Conservation (phyloP, 2,113 vertebrate genomes). For the Urocitellus parryii region DNA sequence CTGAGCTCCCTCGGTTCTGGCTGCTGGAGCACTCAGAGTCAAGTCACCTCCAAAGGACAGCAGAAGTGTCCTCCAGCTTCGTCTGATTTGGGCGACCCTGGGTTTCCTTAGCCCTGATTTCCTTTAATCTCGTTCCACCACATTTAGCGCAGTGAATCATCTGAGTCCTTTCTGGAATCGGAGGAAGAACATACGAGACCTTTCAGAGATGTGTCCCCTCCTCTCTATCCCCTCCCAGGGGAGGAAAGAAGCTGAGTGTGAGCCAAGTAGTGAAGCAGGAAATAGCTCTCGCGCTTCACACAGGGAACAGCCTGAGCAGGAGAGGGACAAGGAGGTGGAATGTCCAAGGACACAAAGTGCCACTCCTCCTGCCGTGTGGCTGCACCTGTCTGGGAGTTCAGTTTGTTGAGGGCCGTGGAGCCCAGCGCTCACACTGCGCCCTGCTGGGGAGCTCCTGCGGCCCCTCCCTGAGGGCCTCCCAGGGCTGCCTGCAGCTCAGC, state of each 20-base stretch:
- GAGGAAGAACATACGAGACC: not conserved
- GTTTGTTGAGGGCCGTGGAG: no score
- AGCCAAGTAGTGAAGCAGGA: not conserved
- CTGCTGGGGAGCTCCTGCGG: not conserved
- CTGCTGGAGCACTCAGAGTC: not conserved
- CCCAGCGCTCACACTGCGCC: no score
- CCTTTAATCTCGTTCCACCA: not conserved
- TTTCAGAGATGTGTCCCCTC: not conserved
- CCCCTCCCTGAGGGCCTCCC: not conserved
- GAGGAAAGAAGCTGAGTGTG: not conserved
- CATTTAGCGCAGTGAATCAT: not conserved
- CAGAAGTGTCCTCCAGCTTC: not conserved
- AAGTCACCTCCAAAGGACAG: not conserved
- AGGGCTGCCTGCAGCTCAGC: no score
- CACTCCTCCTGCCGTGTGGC: not conserved
- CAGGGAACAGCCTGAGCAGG: not conserved
- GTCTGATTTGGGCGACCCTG: not conserved
- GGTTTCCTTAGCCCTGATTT: not conserved
- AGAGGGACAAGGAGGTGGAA: not conserved
- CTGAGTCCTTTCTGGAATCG: not conserved
- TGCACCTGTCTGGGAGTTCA: no score
- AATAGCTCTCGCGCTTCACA: no score
- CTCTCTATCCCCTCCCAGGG: no score
- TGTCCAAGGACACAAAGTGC: not conserved
- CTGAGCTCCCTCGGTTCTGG: not conserved